phyloP scores from a whole-genome alignment of 2,888 invertebrate species.

The Rhogogaster chlorosoma region DNA sequence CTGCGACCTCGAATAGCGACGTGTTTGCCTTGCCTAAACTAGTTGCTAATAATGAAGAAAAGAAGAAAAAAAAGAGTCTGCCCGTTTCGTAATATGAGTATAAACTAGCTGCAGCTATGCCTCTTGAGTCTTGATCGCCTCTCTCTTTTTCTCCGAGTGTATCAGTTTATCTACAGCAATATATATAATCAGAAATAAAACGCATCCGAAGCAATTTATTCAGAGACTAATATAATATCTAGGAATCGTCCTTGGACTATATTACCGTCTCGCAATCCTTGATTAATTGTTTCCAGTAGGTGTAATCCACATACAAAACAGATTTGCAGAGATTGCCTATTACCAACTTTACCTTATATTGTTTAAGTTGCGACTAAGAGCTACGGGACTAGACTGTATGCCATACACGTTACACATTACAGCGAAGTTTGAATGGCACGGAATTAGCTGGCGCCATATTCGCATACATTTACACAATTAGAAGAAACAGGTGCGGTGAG shows the following conservation, averaged over 20 bases:
- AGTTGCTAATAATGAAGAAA: slow-evolving; percentile 25
- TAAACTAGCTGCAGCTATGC: background rate
- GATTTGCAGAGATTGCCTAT: background rate
- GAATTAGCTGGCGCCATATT: background rate
- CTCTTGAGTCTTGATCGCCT: background rate
- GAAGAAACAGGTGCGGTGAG: background rate
- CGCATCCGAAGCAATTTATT: background rate
- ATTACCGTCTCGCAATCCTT: background rate
- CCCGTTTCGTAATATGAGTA: slow-evolving; percentile 4
- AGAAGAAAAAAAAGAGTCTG: background rate
- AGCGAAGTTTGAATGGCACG: background rate
- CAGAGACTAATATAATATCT: background rate
- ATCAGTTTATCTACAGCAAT: background rate
- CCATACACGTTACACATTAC: background rate
- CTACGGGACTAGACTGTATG: background rate
- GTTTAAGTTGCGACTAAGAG: background rate
- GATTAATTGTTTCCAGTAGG: background rate
- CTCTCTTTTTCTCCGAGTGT: background rate
- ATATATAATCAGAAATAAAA: background rate
- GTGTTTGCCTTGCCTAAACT: slow-evolving; percentile 51
- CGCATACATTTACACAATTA: background rate
- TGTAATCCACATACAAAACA: background rate
- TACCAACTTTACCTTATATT: background rate
- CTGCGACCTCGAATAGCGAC: slow-evolving; percentile 17
- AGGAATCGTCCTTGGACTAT: slow-evolving; percentile 5